Evolutionary conservation across 2,888 invertebrate species (phyloP).

Genomic region (Hybos culiciformis): DNA sequence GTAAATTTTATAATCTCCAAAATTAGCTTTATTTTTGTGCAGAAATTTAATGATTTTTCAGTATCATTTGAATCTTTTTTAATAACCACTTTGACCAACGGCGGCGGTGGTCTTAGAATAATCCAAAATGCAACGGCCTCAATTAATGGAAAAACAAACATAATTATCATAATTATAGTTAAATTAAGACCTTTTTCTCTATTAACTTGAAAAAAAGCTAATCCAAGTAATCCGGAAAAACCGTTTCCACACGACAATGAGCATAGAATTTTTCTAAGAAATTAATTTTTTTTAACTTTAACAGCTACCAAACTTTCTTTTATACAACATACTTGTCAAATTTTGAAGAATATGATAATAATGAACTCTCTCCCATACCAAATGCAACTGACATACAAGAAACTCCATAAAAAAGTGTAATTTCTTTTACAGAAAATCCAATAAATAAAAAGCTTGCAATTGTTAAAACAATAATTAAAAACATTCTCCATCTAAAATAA

Average conservation of each 20-base stretch:
- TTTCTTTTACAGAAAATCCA: constrained; percentile 44
- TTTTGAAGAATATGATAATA: constrained; percentile 55
- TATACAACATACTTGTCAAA: constrained; percentile 44
- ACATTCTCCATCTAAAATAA: constrained; percentile 42
- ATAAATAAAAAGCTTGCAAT: constrained; percentile 52
- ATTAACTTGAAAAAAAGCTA: constrained; percentile 60
- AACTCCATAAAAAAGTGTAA: constrained; percentile 55
- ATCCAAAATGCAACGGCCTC: constrained; percentile 46
- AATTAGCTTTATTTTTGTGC: no score
- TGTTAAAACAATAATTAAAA: constrained; percentile 43
- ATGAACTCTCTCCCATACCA: constrained; percentile 69
- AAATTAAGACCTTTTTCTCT: constrained; percentile 43
- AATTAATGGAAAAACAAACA: constrained; percentile 54
- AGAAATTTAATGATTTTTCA: constrained; percentile 22
- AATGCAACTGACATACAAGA: constrained; percentile 57
- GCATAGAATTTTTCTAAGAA: constrained; percentile 54
- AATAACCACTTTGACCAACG: constrained; percentile 19
- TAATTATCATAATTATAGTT: constrained; percentile 48
- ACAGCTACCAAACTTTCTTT: neutral
- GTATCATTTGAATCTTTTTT: neutral
- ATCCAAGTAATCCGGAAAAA: constrained; percentile 64
- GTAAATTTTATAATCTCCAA: constrained; percentile 54
- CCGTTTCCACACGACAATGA: constrained; percentile 81
- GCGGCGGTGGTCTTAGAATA: constrained; percentile 25
- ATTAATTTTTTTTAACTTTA: neutral